Percentiles rank a stretch among this genome's conserved stretches.
These are phyloP conservation scores for Chrysomela aeneicollis DNA, from an alignment of 2,888 invertebrate species.

Conservation along the genomic window DNA sequence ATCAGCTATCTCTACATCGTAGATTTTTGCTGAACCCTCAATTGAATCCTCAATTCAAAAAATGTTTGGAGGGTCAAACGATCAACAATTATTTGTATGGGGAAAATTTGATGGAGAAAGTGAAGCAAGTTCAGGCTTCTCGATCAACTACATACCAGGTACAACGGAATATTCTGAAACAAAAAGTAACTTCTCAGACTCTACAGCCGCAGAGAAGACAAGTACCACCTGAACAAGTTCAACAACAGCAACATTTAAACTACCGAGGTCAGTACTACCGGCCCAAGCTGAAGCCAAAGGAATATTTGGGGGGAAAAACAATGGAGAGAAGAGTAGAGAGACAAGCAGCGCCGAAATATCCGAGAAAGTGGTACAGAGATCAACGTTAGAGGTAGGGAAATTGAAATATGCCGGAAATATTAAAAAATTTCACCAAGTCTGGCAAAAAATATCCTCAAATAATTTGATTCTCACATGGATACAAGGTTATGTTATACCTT, in stretches of 20 bases:
- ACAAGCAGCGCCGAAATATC: too few relatives aligned
- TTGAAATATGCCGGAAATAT: slow-evolving; percentile 7
- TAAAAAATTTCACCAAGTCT: not conserved
- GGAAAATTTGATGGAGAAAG: slow-evolving; percentile 11
- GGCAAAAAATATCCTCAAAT: slow-evolving; percentile 4
- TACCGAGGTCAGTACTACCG: too few relatives aligned
- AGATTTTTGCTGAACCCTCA: not conserved
- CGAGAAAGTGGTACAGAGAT: too few relatives aligned
- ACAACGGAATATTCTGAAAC: too few relatives aligned
- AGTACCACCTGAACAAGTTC: too few relatives aligned
- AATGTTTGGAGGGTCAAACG: slow-evolving; percentile 9
- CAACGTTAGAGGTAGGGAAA: too few relatives aligned
- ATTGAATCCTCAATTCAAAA: slow-evolving; percentile 9
- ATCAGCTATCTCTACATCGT: not conserved
- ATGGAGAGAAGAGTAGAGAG: too few relatives aligned
- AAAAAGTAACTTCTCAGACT: slow-evolving; percentile 4
- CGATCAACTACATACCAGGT: not conserved
- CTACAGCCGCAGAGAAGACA: not conserved
- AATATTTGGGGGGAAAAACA: too few relatives aligned
- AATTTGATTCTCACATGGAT: not conserved
- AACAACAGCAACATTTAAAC: too few relatives aligned
- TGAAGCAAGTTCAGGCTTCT: not conserved
- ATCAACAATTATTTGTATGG: slow-evolving; percentile 17
- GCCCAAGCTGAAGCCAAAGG: too few relatives aligned
- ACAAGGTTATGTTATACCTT: slow-evolving; percentile 13